Evolutionary conservation across 1,140 invertebrate genomes (phyloP).

Genomic region (Drosophila grimshawi): DNA sequence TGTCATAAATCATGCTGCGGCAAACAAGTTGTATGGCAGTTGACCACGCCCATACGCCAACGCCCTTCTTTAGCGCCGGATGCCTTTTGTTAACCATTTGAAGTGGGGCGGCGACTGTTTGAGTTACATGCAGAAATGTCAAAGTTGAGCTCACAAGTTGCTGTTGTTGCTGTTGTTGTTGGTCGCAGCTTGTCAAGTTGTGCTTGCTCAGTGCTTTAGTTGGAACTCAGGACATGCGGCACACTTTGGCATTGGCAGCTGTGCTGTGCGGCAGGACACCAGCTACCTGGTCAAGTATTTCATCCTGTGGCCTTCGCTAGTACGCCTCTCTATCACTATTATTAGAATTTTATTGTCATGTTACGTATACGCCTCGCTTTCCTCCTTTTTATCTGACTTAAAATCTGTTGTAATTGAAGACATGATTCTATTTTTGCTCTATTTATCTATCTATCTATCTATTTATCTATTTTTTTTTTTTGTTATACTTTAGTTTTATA

Average conservation of each 20-base stretch:
- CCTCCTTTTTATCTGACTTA: constrained; percentile 24
- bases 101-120: constrained; percentile 24
- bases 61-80: neutral
- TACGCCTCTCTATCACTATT: constrained; percentile 32
- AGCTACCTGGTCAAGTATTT: constrained; percentile 7
- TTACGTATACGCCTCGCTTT: constrained; percentile 64
- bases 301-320: neutral
- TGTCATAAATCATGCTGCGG: constrained; percentile 80
- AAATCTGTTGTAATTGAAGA: constrained; percentile 42
- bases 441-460: neutral
- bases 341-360: constrained; percentile 23
- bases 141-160: constrained; percentile 53
- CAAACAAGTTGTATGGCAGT: constrained; percentile 59
- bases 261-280: neutral
- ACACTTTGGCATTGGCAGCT: neutral
- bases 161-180: constrained; percentile 13
- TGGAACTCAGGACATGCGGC: neutral
- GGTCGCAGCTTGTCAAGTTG: constrained; percentile 37
- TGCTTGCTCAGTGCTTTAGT: constrained; percentile 10
- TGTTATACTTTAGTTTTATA: constrained; percentile 35
- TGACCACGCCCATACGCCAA: constrained; percentile 50
- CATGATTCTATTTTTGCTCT: constrained; percentile 11
- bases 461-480: too few relatives aligned
- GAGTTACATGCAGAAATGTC: constrained; percentile 53
- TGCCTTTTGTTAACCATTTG: constrained; percentile 32